A percentile compares a stretch with the other conserved stretches of the same genome.
phyloP scores from a whole-genome alignment of 2,888 invertebrate species.

The Catocala sponsa region DNA sequence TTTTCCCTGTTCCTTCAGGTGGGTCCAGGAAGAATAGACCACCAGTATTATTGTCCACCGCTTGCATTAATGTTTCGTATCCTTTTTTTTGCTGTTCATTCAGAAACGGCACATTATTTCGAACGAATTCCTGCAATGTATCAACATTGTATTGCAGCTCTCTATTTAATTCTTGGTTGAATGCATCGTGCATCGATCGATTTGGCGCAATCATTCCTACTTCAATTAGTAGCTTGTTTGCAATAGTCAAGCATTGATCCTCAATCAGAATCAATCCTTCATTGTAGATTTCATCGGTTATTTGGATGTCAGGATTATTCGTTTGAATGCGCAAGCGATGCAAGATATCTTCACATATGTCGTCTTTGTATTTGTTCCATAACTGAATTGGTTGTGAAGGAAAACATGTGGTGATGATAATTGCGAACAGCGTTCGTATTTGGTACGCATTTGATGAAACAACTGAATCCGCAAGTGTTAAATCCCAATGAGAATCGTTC shows the following conservation, averaged over 20 bases:
- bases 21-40: constrained; percentile 16
- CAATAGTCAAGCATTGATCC: constrained; percentile 43
- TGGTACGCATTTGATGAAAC: constrained; percentile 26
- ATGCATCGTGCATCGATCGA: too few species aligned
- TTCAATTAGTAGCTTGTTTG: constrained; percentile 43
- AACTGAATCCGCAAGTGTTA: constrained; percentile 18
- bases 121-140: constrained; percentile 12
- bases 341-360: not conserved
- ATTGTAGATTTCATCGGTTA: constrained; percentile 42
- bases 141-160: not conserved
- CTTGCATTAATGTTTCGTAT: constrained; percentile 48
- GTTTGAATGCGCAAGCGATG: constrained; percentile 13
- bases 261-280: constrained; percentile 45
- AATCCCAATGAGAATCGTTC: constrained; percentile 30
- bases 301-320: constrained; percentile 28
- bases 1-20: not conserved
- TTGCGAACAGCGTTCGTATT: constrained; percentile 19
- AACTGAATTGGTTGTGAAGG: constrained; percentile 20
- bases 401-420: constrained; percentile 14
- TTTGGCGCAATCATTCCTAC: constrained; percentile 30
- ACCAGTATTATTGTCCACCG: constrained; percentile 44
- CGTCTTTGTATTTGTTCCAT: not conserved
- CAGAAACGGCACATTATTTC: constrained; percentile 6
- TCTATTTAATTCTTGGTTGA: too few species aligned
- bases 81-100: constrained; percentile 25